Percentiles rank a stretch among this genome's conserved stretches.
Conservation (phyloP, 2,113 vertebrate species). For the Dromaius novaehollandiae region DNA sequence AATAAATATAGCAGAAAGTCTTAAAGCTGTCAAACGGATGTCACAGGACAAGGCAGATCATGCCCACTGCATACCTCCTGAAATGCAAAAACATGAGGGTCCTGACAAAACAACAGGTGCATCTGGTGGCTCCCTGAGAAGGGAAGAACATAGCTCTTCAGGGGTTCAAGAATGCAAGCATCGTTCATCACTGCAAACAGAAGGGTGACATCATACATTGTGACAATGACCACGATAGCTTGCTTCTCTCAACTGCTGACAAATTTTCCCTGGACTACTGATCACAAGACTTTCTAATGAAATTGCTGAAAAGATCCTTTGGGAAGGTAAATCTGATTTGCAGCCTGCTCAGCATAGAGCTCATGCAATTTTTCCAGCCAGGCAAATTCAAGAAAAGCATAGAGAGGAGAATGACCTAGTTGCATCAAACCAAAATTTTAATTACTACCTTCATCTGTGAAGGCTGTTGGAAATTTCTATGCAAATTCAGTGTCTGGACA, state of each 20-base stretch:
- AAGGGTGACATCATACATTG: neutral
- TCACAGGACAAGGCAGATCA: neutral
- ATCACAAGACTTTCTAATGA: neutral
- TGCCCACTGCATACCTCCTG: neutral
- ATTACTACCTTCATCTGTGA: neutral
- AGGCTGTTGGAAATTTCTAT: neutral
- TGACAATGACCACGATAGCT: neutral
- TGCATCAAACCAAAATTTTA: neutral
- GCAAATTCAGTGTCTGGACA: neutral
- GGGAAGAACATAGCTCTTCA: neutral
- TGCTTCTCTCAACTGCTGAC: neutral
- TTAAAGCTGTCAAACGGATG: neutral
- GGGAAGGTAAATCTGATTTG: neutral
- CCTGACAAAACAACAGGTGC: neutral
- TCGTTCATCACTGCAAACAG: neutral
- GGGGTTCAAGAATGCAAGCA: neutral
- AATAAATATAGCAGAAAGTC: neutral
- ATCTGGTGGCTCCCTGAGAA: neutral
- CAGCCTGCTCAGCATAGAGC: fast-evolving
- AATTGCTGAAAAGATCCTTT: neutral
- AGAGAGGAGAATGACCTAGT: neutral
- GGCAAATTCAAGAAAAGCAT: neutral
- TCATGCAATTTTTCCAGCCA: neutral
- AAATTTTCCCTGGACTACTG: neutral
- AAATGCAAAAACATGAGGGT: neutral